Conservation (phyloP, 2,797 vertebrate species). For the Malacoctenus gilli region DNA sequence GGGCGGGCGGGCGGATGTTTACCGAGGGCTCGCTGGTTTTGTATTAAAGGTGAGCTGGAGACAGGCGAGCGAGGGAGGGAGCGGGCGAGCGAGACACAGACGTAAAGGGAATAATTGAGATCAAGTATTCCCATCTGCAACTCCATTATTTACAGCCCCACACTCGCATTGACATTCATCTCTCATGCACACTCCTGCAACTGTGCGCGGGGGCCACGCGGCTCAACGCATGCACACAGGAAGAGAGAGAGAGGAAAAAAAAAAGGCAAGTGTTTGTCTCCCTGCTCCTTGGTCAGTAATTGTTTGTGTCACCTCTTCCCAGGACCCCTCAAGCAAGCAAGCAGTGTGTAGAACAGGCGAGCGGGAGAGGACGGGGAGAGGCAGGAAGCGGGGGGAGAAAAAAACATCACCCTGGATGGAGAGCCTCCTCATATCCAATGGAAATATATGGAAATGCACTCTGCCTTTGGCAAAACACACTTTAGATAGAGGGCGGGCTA, state of each 20-base stretch:
- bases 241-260: no score
- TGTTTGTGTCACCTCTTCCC: slow-evolving; percentile 79
- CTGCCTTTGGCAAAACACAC: slow-evolving; percentile 79
- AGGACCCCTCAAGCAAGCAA: slow-evolving; percentile 74
- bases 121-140: slow-evolving; percentile 65
- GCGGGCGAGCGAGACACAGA: slow-evolving; percentile 44
- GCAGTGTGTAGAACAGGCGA: slow-evolving; percentile 57
- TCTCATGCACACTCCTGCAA: slow-evolving; percentile 46
- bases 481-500: slow-evolving; percentile 72
- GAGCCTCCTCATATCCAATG: slow-evolving; percentile 79
- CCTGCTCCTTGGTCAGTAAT: slow-evolving; percentile 79
- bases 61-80: slow-evolving; percentile 45
- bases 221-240: slow-evolving; percentile 31
- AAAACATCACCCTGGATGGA: slow-evolving; percentile 79
- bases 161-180: slow-evolving; percentile 50
- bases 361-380: slow-evolving; percentile 57
- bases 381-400: slow-evolving; percentile 67
- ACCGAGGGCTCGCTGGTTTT: slow-evolving; percentile 52
- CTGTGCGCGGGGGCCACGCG: slow-evolving; percentile 25
- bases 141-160: slow-evolving; percentile 62
- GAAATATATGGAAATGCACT: slow-evolving; percentile 83
- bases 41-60: slow-evolving; percentile 58
- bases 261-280: slow-evolving; percentile 68
- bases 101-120: slow-evolving; percentile 64
- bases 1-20: slow-evolving; percentile 61